phyloP scores from a whole-genome alignment of 2,888 invertebrate species.

The Agrochola litura region DNA sequence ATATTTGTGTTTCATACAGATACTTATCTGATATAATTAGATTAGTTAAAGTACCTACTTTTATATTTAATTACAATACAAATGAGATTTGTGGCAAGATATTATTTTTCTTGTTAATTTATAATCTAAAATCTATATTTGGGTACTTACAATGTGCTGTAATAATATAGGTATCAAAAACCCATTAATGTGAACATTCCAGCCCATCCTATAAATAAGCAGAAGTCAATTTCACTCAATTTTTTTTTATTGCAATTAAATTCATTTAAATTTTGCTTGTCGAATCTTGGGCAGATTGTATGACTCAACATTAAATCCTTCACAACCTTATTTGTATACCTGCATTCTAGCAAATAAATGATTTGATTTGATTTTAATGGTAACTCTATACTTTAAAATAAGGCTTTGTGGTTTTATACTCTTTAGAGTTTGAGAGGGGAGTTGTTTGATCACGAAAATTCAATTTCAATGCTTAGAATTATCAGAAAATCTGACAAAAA shows the following conservation, averaged over 20 bases:
- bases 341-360: no score
- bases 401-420: no score
- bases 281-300: no score
- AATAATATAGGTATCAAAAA: background rate
- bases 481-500: background rate
- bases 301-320: no score
- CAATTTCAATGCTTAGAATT: background rate
- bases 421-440: no score
- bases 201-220: background rate
- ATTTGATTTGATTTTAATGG: no score
- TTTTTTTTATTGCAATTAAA: no score
- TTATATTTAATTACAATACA: constrained; percentile 6
- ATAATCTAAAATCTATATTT: constrained; percentile 11
- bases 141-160: background rate
- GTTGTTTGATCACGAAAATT: background rate
- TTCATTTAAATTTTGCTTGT: no score
- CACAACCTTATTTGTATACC: no score
- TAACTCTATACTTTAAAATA: background rate
- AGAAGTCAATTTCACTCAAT: background rate
- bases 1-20: constrained; percentile 27
- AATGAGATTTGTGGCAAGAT: constrained; percentile 10
- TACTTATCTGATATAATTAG: constrained; percentile 41
- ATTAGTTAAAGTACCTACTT: constrained; percentile 27
- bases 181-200: background rate
- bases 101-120: background rate